Base-by-base conservation (phyloP, 2,797 vertebrate species). In the Anolis apletophallus region DNA sequence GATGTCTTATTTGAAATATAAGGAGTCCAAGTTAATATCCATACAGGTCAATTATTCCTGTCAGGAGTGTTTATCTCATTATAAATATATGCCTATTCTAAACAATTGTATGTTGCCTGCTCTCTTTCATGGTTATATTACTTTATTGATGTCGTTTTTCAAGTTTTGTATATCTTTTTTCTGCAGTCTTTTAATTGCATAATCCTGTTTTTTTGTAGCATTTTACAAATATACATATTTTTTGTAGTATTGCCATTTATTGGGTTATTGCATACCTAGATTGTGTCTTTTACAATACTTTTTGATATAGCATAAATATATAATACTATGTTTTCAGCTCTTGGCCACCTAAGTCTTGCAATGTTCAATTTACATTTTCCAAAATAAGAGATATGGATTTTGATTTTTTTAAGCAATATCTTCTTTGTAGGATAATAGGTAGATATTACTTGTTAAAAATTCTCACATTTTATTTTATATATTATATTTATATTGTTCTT, bases 91-190 rank as follows among this genome's bases (percentile, higher is more conserved):
- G 26, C 19, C 9, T 21, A 3, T 46, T 46, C 46, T 8, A 46
- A 46, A 46, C 46, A 46, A 32, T 80, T 68, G 14, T 46, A 80
- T 64, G 57, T 50, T 32, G 14, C 21, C 29, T 52, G 69, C 64
- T 46, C 59, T 64, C 34, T 64, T 67, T 64, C 13, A n/a, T 5
- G n/a, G 9, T 16, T 11, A 21, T 72, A 26, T 4, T 26, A 32
- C 34, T 81, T 69, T n/a, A 81, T 46, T n/a, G 6, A 83, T 46
- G n/a, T 83, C 54, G n/a, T 52, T 3, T 83, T 73, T 83, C 54
- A 83, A 69, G 36, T 59, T 57, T 73, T n/a, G 34, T 59, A 40
- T 10, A 72, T 72, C 34, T 72, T 4, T n/a, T 12, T 21, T 40
- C 9, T 57, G 34, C 14, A 46, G 34, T 34, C 17, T 68, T 55